A percentile compares a stretch with the other conserved stretches of the same genome.
phyloP scores from a whole-genome alignment of 23 tunicate species.

The Halocynthia aurantium region DNA sequence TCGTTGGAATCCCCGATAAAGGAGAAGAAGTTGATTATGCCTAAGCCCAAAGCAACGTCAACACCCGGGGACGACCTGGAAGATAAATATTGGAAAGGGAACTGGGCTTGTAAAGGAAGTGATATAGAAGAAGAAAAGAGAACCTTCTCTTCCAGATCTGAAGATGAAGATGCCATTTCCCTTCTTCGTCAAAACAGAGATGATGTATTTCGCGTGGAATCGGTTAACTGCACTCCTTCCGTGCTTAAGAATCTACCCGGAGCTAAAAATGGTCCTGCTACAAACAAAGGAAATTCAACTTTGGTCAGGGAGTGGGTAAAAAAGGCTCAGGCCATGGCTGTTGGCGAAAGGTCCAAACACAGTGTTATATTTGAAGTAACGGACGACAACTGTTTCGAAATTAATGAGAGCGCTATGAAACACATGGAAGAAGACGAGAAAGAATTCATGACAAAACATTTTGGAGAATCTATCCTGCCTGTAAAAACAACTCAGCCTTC shows the following conservation, averaged over 20 bases:
- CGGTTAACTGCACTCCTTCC: neutral
- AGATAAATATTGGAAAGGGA: slow-evolving; percentile 1
- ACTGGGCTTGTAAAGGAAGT: neutral
- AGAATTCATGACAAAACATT: slow-evolving; percentile 11
- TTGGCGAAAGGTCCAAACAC: neutral
- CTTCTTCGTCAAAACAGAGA: no score
- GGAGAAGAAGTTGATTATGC: slow-evolving; percentile 15
- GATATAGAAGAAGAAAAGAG: neutral
- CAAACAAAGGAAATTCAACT: slow-evolving; percentile 30
- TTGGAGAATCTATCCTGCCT: neutral
- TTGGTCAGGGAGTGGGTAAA: slow-evolving; percentile 76
- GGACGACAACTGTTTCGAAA: neutral
- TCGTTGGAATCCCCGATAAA: neutral
- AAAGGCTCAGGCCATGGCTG: slow-evolving; percentile 53
- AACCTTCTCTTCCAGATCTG: no score
- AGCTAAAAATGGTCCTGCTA: neutral
- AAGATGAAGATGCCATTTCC: no score
- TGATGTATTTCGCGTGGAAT: no score
- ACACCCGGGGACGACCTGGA: slow-evolving; percentile 77
- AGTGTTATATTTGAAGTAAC: neutral
- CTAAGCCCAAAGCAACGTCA: slow-evolving; percentile 50
- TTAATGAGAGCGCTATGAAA: neutral
- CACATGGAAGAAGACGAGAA: slow-evolving; percentile 14
- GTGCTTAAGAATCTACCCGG: slow-evolving; percentile 19
- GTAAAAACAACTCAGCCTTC: neutral